Evolutionary conservation across 2,888 invertebrate species (phyloP).

Genomic region (Teleiodes luculella): DNA sequence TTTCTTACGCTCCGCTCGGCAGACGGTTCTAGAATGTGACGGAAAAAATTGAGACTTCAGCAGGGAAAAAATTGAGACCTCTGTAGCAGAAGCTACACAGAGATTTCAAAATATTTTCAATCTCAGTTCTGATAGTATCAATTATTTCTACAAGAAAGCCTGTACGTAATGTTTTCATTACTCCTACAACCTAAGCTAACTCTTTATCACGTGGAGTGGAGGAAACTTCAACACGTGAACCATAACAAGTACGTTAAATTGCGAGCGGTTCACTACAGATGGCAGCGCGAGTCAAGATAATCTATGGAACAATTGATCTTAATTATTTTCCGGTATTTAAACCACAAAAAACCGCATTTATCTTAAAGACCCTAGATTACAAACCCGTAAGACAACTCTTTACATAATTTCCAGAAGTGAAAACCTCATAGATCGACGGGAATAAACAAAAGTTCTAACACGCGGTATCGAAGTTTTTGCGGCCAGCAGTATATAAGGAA

Average conservation of each 20-base stretch:
- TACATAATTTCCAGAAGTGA: not conserved
- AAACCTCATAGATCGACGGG: not conserved
- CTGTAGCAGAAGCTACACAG: no score
- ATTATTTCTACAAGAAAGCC: no score
- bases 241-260: not conserved
- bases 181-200: no score
- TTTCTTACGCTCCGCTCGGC: no score
- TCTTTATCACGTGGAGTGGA: no score
- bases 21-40: no score
- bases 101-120: no score
- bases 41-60: no score
- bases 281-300: not conserved
- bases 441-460: constrained; percentile 15
- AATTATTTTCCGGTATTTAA: not conserved
- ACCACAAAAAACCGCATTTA: not conserved
- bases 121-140: no score
- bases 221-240: not conserved
- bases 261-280: not conserved
- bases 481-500: constrained; percentile 23
- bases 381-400: no score
- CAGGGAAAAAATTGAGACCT: no score
- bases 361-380: not conserved
- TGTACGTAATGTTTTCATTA: no score
- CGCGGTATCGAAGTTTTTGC: constrained; percentile 21
- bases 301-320: not conserved